phyloP scores from a whole-genome alignment of 2,888 invertebrate genomes.

The Brenthis daphne region DNA sequence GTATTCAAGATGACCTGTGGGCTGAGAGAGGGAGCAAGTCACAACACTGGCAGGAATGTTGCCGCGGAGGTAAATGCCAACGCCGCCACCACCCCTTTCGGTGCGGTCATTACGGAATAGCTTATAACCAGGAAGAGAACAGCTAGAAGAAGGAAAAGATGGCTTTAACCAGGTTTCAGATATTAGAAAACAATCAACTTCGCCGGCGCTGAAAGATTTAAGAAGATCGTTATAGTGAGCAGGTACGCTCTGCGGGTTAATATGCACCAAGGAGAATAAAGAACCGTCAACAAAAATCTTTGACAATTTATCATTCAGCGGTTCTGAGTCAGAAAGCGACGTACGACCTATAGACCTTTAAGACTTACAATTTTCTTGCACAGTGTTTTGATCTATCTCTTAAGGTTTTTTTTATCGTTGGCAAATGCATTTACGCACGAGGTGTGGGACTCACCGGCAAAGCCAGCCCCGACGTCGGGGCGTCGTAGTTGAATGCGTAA shows the following conservation, averaged over 20 bases:
- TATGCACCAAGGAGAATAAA: too few relatives aligned
- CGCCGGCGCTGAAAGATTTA: slow-evolving; percentile 4
- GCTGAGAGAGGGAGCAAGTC: not conserved
- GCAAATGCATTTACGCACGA: too few relatives aligned
- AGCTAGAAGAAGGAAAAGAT: not conserved
- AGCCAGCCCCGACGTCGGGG: too few relatives aligned
- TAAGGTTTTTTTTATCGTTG: too few relatives aligned
- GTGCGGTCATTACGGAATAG: slow-evolving; percentile 6
- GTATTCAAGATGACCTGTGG: not conserved
- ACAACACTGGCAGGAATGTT: slow-evolving; percentile 13
- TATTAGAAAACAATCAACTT: slow-evolving; percentile 11
- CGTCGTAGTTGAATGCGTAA: too few relatives aligned
- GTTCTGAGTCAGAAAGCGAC: too few relatives aligned
- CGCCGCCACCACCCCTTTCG: slow-evolving; percentile 9
- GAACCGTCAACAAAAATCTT: too few relatives aligned
- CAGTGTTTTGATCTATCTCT: too few relatives aligned
- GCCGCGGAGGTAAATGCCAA: slow-evolving; percentile 10
- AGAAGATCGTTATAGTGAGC: slow-evolving; percentile 13
- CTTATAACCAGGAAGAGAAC: not conserved
- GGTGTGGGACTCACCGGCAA: too few relatives aligned
- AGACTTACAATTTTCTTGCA: too few relatives aligned
- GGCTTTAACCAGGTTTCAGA: not conserved
- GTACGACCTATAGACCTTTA: too few relatives aligned
- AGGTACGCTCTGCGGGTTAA: slow-evolving; percentile 12
- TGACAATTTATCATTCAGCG: too few relatives aligned